phyloP scores from a whole-genome alignment of 2,888 invertebrate genomes.

The Lasioglossum morio region DNA sequence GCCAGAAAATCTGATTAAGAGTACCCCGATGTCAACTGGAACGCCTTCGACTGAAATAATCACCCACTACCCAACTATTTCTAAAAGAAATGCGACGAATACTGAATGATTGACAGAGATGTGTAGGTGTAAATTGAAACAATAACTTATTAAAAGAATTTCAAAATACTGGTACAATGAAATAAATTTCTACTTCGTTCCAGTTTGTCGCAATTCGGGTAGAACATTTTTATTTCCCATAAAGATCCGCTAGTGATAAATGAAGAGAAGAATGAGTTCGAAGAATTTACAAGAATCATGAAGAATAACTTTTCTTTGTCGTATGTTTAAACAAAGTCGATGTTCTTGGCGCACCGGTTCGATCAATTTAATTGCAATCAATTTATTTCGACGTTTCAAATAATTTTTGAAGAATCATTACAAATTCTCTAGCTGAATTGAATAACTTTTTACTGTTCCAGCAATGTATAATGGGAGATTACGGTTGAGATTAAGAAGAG shows the following conservation, averaged over 20 bases:
- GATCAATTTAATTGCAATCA: no score
- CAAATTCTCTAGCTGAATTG: neutral
- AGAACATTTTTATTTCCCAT: no score
- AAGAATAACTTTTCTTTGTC: no score
- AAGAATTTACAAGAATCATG: neutral
- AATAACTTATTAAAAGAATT: no score
- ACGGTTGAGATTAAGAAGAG: neutral
- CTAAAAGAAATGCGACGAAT: no score
- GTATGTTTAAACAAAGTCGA: no score
- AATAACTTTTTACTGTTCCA: neutral
- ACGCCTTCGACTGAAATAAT: neutral
- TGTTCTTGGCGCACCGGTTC: no score
- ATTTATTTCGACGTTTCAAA: no score
- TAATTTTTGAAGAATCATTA: neutral
- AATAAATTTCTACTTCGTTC: no score
- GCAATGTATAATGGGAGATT: neutral
- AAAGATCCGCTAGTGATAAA: neutral
- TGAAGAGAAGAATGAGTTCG: neutral
- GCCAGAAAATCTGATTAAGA: constrained; percentile 23
- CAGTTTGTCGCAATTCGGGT: no score
- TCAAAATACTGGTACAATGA: no score
- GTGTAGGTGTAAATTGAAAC: no score
- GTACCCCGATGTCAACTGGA: neutral
- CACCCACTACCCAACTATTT: neutral
- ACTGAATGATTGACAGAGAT: neutral